These are phyloP conservation scores for Alectura lathami DNA, from an alignment of 2,113 vertebrate genomes.

Conservation along the genomic window DNA sequence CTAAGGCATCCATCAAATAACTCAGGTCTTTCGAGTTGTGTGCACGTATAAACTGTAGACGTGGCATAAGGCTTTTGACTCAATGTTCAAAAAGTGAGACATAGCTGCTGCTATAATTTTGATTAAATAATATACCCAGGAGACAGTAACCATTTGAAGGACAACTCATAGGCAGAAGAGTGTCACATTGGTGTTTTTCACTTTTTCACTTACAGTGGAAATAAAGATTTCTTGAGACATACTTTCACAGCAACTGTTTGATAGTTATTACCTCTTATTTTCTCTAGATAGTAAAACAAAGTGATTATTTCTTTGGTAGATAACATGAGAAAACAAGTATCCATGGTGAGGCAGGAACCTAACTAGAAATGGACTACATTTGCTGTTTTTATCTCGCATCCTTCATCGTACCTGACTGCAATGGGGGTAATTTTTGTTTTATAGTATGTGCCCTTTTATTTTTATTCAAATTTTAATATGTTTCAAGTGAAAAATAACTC, in stretches of 20 bases:
- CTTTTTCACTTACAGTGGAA: background rate
- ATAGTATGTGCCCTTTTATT: background rate
- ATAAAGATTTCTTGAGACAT: background rate
- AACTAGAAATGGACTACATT: background rate
- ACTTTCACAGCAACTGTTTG: rapidly evolving
- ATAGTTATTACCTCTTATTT: background rate
- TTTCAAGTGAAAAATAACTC: background rate
- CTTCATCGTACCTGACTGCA: background rate
- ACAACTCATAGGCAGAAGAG: background rate
- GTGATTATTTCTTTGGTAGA: background rate
- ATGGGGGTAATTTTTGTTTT: background rate
- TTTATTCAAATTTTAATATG: background rate
- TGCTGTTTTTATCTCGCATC: background rate
- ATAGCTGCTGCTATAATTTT: background rate
- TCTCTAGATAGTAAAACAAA: background rate
- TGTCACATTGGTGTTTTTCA: constrained; percentile 1
- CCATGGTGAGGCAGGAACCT: background rate
- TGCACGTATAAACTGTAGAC: constrained; percentile 15
- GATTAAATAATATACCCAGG: constrained; percentile 31
- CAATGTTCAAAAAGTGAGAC: constrained; percentile 24
- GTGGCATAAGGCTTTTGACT: background rate
- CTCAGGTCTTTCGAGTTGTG: background rate
- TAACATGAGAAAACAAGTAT: background rate
- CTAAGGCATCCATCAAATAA: background rate
- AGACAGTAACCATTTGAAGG: background rate